A percentile compares a stretch with the other conserved stretches of the same genome.
Evolutionary conservation across 2,888 invertebrate species (phyloP).

Genomic region (Autographa pulchrina): DNA sequence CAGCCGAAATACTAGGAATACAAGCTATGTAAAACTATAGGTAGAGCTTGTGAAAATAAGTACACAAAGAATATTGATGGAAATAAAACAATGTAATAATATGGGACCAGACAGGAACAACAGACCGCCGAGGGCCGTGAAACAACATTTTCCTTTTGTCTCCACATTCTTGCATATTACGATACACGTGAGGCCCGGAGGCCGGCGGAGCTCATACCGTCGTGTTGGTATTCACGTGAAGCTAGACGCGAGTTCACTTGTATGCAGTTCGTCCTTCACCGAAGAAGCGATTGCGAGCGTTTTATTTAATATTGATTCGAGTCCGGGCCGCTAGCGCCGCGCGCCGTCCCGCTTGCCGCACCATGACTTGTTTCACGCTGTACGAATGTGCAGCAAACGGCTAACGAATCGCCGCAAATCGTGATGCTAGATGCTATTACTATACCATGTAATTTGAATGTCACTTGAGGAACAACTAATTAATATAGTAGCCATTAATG

Average conservation of each 20-base stretch:
- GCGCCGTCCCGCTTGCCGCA: conserved; percentile 9
- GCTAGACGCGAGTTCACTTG: neutral
- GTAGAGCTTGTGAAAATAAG: neutral
- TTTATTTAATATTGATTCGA: conserved; percentile 41
- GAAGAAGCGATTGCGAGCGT: conserved; percentile 26
- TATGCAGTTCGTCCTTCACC: conserved; percentile 20
- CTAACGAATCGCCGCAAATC: conserved; percentile 17
- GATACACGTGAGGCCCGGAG: neutral
- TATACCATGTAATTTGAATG: neutral
- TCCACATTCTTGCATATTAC: conserved; percentile 5
- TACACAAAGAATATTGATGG: neutral
- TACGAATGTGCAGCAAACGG: conserved; percentile 30
- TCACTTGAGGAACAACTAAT: too few relatives aligned
- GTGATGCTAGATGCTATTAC: conserved; percentile 8
- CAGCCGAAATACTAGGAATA: neutral
- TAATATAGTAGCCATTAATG: too few relatives aligned
- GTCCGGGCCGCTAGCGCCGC: neutral
- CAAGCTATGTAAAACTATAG: neutral
- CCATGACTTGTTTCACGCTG: conserved; percentile 14
- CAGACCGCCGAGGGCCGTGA: neutral
- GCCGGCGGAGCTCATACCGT: neutral
- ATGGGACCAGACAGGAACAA: neutral
- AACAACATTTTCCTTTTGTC: neutral
- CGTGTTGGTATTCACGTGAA: neutral
- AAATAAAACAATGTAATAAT: conserved; percentile 8